Evolutionary conservation across 2,797 vertebrate genomes (phyloP), one percentile per base, ranked within the genome.

Genomic region (Poliocrania exsul): DNA sequence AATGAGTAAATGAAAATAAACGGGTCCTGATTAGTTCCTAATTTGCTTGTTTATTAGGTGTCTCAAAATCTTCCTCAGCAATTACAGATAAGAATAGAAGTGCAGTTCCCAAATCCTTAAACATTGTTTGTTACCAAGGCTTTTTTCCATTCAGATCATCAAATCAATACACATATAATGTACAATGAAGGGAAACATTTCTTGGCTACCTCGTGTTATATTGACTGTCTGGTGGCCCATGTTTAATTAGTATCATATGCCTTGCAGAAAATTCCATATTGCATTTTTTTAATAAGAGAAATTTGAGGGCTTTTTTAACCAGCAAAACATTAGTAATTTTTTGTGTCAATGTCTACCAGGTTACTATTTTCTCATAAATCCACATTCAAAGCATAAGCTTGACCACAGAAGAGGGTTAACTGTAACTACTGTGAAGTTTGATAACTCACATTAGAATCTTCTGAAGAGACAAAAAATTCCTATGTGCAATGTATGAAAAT

Each of bases 221-320:
- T 93, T 95, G 96, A 97, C 84, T 93, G 35, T 97, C 91, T 96
- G 92, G 89, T 91, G 90, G 86, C 81, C 96, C 96, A 89, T 97
- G 97, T 98, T 98, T 98, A 98, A 98, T 98, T 98, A 98, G 91
- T 92, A 85, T 96, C 97, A 97, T 97, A 97, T 96, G 97, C 97
- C 96, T 97, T 97, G 84, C 96, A 96, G 92, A 94, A 88, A 94
- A 94, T 97, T 97, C 95, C 97, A 98, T 89, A 97, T 97, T 96
- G 96, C 96, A 97, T 98, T 98, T 98, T 95, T 96, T 97, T 97
- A 96, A 64, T 46, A 51, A 97, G 96, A 97, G 88, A 97, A 95
- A 94, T 97, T 98, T 96, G 65, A 69, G 54, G 82, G 80, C 79
- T 75, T 89, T 90, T 42, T 82, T 88, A 92, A 89, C 35, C 24